These are phyloP conservation scores for Sorex fumeus DNA, from an alignment of 2,113 vertebrate species.

Conservation along the genomic window DNA sequence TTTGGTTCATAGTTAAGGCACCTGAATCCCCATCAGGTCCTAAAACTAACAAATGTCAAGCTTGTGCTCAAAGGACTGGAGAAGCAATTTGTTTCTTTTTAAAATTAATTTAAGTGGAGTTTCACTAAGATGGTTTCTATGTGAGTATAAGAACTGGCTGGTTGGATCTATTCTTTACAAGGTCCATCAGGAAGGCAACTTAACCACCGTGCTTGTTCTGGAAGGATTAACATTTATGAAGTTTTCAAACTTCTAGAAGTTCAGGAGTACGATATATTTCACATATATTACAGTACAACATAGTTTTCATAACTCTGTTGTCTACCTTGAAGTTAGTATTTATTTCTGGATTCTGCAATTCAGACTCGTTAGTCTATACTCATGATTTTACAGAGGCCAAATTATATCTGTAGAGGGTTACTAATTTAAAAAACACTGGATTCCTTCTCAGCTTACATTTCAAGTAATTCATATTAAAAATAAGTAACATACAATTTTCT, in stretches of 20 bases:
- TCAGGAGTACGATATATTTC: neutral
- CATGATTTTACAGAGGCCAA: neutral
- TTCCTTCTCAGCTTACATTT: conserved; percentile 31
- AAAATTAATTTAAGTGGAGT: too few species aligned
- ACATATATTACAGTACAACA: neutral
- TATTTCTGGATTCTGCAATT: neutral
- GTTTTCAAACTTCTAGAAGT: neutral
- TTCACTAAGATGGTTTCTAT: too few species aligned
- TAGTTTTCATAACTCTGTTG: neutral
- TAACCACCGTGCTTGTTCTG: too few species aligned
- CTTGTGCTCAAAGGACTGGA: too few species aligned
- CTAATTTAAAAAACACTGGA: neutral
- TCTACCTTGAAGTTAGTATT: neutral
- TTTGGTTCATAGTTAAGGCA: too few species aligned
- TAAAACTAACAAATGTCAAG: too few species aligned
- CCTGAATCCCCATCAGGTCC: too few species aligned
- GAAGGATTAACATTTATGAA: too few species aligned
- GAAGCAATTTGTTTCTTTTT: too few species aligned
- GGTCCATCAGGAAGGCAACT: too few species aligned
- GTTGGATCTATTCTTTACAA: too few species aligned
- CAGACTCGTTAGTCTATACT: neutral
- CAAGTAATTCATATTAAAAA: neutral
- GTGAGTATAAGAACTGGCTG: too few species aligned
- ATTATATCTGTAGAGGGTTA: neutral
- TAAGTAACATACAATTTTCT: neutral